A percentile compares a stretch with the other conserved stretches of the same genome.
phyloP scores from a whole-genome alignment of 2,797 vertebrate genomes.

The Bradypus variegatus region DNA sequence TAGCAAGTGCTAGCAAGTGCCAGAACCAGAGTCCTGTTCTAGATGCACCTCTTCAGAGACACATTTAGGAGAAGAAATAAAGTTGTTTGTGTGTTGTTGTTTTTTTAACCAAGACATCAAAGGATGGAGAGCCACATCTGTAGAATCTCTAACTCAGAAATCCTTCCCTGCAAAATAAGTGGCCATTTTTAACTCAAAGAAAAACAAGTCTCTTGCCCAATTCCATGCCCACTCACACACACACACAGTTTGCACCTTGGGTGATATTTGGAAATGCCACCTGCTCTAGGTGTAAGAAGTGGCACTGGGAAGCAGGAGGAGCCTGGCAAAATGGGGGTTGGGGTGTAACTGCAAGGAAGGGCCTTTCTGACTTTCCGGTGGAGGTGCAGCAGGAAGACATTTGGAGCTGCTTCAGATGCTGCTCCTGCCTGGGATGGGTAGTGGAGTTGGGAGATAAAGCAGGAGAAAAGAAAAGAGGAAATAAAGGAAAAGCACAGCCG shows the following conservation, averaged over 20 bases:
- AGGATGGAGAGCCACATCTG: background rate
- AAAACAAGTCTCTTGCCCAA: background rate
- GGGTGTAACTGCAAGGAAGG: background rate
- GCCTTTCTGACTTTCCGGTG: background rate
- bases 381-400: background rate
- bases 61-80: background rate
- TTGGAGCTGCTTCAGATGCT: too few species aligned
- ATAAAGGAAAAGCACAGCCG: too few species aligned
- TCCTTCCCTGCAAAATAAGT: background rate
- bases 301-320: background rate
- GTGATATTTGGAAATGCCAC: background rate
- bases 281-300: background rate
- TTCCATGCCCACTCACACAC: background rate
- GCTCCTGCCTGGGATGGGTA: background rate
- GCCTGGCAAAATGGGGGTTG: too few species aligned
- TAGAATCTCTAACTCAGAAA: background rate
- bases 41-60: background rate
- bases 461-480: background rate
- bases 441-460: background rate
- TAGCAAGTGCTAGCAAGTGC: background rate
- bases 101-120: background rate
- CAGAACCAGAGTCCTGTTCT: background rate
- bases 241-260: background rate
- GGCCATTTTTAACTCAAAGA: constrained; percentile 43
- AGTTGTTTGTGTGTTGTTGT: background rate